Conservation (phyloP, 2,888 invertebrate genomes). For the Clostera curtula region DNA sequence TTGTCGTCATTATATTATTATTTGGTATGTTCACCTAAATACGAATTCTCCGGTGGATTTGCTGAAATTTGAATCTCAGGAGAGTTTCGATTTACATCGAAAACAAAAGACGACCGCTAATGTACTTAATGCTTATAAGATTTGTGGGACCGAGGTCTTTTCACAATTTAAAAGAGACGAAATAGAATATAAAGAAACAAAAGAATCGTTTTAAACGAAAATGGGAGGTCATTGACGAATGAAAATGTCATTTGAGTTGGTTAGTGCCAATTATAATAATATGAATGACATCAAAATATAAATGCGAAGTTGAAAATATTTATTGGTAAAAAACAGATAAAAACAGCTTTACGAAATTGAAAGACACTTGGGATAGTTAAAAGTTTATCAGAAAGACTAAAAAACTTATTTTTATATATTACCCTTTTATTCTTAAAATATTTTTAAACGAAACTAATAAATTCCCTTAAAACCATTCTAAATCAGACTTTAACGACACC, state of each 20-base stretch:
- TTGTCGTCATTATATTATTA: constrained; percentile 48
- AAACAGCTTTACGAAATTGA: too few species aligned
- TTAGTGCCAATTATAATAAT: too few species aligned
- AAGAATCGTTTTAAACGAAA: constrained; percentile 8
- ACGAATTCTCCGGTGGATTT: constrained; percentile 23
- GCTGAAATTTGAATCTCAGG: constrained; percentile 15
- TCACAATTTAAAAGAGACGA: constrained; percentile 10
- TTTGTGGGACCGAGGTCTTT: constrained; percentile 9
- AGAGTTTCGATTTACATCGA: constrained; percentile 15
- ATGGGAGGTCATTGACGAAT: constrained; percentile 3
- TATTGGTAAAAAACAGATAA: too few species aligned
- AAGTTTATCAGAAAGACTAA: too few species aligned
- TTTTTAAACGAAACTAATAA: too few species aligned
- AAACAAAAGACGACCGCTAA: constrained; percentile 15
- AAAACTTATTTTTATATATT: too few species aligned
- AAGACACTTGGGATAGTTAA: too few species aligned
- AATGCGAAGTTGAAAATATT: too few species aligned
- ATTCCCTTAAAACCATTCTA: too few species aligned
- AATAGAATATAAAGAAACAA: constrained; percentile 15
- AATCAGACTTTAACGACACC: too few species aligned
- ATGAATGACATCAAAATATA: too few species aligned
- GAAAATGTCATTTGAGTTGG: constrained; percentile 4
- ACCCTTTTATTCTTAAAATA: too few species aligned
- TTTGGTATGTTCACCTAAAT: constrained; percentile 26
- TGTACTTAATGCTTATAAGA: constrained; percentile 18